Percentiles rank a stretch among this genome's conserved stretches.
Conservation (phyloP, 1,140 invertebrate genomes). For the Hirudo medicinalis region DNA sequence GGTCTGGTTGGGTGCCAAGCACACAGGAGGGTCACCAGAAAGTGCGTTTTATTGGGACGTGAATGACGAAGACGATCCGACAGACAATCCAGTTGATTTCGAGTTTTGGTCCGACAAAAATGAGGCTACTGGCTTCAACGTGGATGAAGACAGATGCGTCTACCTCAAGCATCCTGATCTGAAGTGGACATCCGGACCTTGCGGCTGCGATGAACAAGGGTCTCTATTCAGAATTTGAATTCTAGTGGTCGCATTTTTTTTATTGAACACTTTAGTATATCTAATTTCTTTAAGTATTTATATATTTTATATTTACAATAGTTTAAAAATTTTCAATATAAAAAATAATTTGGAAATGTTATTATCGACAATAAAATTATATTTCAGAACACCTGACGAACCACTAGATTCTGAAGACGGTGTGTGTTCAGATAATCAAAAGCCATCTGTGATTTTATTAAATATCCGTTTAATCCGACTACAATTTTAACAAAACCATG, state of each 20-base stretch:
- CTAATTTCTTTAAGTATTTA: neutral
- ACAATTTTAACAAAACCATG: too few species aligned
- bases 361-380: too few species aligned
- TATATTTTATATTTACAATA: neutral
- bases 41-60: neutral
- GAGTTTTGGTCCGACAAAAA: neutral
- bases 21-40: neutral
- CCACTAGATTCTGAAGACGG: too few species aligned
- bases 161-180: neutral
- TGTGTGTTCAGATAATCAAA: too few species aligned
- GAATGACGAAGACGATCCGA: neutral
- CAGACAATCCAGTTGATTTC: neutral
- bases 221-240: too few species aligned
- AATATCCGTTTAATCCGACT: too few species aligned
- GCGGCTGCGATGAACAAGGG: neutral
- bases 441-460: too few species aligned
- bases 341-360: too few species aligned
- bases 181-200: neutral
- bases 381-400: too few species aligned
- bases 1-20: slow-evolving; percentile 5
- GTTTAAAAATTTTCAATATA: too few species aligned
- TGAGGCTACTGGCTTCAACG: neutral
- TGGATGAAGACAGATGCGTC: neutral
- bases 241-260: neutral
- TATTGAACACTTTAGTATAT: neutral